Base-by-base conservation (phyloP, 2,888 invertebrate genomes). In the Luperina nickerlii region DNA sequence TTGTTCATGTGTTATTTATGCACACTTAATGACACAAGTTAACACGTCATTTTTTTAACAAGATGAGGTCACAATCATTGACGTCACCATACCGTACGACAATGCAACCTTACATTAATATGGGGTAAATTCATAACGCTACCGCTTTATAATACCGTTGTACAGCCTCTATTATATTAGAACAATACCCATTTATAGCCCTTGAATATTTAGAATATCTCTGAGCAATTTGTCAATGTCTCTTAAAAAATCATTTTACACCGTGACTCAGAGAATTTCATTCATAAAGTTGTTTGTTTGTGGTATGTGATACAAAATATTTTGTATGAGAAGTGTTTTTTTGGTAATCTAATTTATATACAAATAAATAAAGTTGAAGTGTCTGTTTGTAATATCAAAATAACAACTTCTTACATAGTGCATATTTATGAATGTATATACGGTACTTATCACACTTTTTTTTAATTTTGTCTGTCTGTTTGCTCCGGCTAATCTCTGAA, bases 81-180 rank as follows among this genome's bases (percentile, higher is more conserved):
- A 65, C 65, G 38, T 65, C 38, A 38, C 20, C 4, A 76, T 81
- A 60, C 13, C 87, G 83, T 85, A 1, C 4, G 7, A 79, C 75
- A 92, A 87, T 90, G 95, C 83, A 91, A 78, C 89, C 92, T n/a
- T 60, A 65, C 90, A 70, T 54, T 87, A 76, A 81, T 80, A 85
- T 93, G 92, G 93, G 95, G 91, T 92, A 92, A 93, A 93, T 93
- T 93, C 92, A 94, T 94, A 94, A 92, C 90, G 93, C 89, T 84
- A 92, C 80, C 68, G 89, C 90, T 89, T 88, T 91, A 89, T 91
- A 90, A 90, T 84, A 84, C 83, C 87, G 76, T 78, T 83, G 60
- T 73, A 67, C 62, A 69, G 78, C 81, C 70, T 76, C 74, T 24
- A 81, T 87, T 84, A 87, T 87, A 62, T 74, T n/a, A 76, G 78